Base-by-base conservation (phyloP, 2,888 invertebrate genomes). In the Microctonus hyperodae region DNA sequence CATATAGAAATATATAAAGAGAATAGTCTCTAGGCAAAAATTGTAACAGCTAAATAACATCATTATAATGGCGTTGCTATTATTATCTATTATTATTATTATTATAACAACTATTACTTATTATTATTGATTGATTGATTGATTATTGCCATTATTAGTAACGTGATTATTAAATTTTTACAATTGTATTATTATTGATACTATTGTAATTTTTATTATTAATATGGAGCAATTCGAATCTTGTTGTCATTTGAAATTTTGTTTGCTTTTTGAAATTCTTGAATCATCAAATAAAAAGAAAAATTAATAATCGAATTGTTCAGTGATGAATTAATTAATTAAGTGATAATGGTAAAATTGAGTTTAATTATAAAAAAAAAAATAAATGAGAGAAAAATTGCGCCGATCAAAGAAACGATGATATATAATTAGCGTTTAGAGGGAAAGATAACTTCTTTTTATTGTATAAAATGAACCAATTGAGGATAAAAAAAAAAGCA, bases 11-110 rank as follows among this genome's bases (percentile, higher is more conserved):
- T 63, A 69, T 64, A 66, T 64, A 64, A 56, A 64, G 48, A 72
- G 51, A 59, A 79, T 82, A 82, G 81, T 80, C 79, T 77, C 75
- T 81, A 82, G 80, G 77, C 76, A 79, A 75, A 79, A 76, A 67
- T 67, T 76, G 73, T 79, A 78, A 77, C 70, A 77, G 78, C 76
- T 79, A 78, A 81, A 74, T 73, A 72, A 79, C 77, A 80, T 81
- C 75, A 77, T 74, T 78, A 75, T 79, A 78, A 77, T 75, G 74
- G 77, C 77, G 78, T 77, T 78, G 77, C 75, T 79, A 79, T 44
- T 20, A 44, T 44, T 20, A 44, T 74, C 71, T 72, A 70, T 65
- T 73, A 67, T 67, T 65, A 67, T 65, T 60, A 64, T 51, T 10
- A 35, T 35, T 37, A 37, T 25, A 6, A 51, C 10, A 11, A 22